Conservation (phyloP, 2,797 vertebrate genomes). For the Microcaecilia unicolor region DNA sequence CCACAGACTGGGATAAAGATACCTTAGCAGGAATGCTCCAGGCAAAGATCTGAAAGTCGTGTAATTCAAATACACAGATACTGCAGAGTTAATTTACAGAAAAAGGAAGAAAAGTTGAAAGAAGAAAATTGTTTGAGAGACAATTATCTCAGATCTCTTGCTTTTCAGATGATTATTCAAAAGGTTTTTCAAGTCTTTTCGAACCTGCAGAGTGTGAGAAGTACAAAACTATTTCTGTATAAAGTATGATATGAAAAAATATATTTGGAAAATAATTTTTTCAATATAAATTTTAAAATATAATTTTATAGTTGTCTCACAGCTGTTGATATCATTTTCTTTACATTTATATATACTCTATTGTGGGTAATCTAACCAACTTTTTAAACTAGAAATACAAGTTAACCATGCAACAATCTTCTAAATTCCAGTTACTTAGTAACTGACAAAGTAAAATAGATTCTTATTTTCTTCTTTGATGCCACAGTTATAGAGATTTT, state of each 20-base stretch:
- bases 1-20: constrained; percentile 33
- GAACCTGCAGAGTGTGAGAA: neutral
- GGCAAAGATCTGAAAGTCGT: constrained; percentile 1
- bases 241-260: too few relatives aligned
- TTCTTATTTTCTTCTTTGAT: constrained; percentile 14
- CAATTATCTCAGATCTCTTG: too few relatives aligned
- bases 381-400: constrained; percentile 11
- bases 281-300: too few relatives aligned
- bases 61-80: neutral
- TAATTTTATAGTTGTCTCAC: too few relatives aligned
- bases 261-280: too few relatives aligned
- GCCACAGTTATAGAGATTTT: too few relatives aligned
- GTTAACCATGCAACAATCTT: constrained; percentile 11
- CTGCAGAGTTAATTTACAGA: neutral
- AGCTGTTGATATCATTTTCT: too few relatives aligned
- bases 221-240: too few relatives aligned
- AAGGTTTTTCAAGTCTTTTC: too few relatives aligned
- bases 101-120: neutral
- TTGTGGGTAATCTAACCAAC: constrained; percentile 5
- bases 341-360: too few relatives aligned
- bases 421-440: constrained; percentile 9
- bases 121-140: too few relatives aligned
- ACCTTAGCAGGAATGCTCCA: constrained; percentile 24
- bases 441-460: constrained; percentile 5
- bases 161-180: neutral